phyloP scores from a whole-genome alignment of 2,797 vertebrate species.

The Chanos chanos region DNA sequence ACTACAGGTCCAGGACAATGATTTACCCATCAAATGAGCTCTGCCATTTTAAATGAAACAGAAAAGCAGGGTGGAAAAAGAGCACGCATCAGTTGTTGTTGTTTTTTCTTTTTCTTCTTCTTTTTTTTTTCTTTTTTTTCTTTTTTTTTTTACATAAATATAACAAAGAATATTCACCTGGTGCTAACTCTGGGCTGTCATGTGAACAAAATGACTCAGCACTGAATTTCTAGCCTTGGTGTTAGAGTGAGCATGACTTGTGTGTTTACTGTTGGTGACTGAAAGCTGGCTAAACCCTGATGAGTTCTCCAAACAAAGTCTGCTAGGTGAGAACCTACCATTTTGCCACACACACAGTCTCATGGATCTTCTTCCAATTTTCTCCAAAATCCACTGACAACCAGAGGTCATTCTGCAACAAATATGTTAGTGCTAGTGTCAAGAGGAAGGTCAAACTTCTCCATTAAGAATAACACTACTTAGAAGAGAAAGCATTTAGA shows the following conservation, averaged over 20 bases:
- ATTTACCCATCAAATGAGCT: no score
- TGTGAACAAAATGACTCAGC: conserved; percentile 31
- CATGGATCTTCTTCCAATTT: conserved; percentile 82
- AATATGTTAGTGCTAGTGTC: not conserved
- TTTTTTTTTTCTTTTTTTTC: no score
- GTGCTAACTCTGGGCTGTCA: conserved; percentile 14
- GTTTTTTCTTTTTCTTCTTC: no score
- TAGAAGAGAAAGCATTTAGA: not conserved
- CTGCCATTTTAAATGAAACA: no score
- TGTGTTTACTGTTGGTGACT: conserved; percentile 19
- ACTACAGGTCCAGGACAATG: no score
- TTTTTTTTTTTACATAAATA: no score
- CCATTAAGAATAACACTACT: not conserved
- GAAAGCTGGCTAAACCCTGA: not conserved
- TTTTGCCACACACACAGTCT: conserved; percentile 85
- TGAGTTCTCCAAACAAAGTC: not conserved
- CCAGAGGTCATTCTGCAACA: conserved; percentile 84
- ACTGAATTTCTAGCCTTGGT: conserved; percentile 14
- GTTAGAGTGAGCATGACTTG: conserved; percentile 18
- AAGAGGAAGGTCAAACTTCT: no score
- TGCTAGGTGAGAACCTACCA: conserved; percentile 68
- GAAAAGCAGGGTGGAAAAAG: no score
- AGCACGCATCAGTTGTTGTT: no score
- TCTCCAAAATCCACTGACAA: conserved; percentile 83
- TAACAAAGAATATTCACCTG: no score